These are phyloP conservation scores for Eriocheir sinensis DNA, from an alignment of 1,140 invertebrate species.

Conservation along the genomic window DNA sequence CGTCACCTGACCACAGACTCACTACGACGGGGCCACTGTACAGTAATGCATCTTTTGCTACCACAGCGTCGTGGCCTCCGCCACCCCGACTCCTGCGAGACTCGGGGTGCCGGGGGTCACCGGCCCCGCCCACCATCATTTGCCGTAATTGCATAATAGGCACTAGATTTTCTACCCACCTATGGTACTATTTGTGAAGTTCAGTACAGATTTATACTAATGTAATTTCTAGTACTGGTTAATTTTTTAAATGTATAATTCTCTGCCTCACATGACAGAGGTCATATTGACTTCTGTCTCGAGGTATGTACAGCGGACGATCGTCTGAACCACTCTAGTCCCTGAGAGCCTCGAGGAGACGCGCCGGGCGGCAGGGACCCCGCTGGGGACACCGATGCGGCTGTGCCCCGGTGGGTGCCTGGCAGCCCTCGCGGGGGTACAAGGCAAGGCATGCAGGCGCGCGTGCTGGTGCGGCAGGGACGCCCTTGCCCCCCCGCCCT, in stretches of 20 bases:
- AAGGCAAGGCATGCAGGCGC: slow-evolving; percentile 43
- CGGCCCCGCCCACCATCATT: slow-evolving; percentile 50
- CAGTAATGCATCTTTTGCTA: slow-evolving; percentile 68
- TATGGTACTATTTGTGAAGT: slow-evolving; percentile 72
- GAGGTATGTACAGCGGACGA: slow-evolving; percentile 68
- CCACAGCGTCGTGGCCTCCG: slow-evolving; percentile 54
- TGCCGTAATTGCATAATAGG: slow-evolving; percentile 70
- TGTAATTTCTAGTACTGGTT: slow-evolving; percentile 77
- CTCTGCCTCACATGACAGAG: slow-evolving; percentile 67
- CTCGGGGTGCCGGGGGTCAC: background rate
- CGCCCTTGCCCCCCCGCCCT: background rate
- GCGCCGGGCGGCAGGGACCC: background rate
- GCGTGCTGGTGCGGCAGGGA: slow-evolving; percentile 48
- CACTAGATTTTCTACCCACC: slow-evolving; percentile 76
- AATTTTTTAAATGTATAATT: slow-evolving; percentile 66
- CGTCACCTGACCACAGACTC: slow-evolving; percentile 71
- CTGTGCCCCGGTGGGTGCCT: slow-evolving; percentile 8
- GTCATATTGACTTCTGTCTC: slow-evolving; percentile 76
- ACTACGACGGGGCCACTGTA: slow-evolving; percentile 63
- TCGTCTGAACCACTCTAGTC: slow-evolving; percentile 29
- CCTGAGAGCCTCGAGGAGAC: slow-evolving; percentile 28
- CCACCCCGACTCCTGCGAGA: slow-evolving; percentile 25
- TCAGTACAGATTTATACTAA: slow-evolving; percentile 75
- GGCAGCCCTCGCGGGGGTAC: background rate
- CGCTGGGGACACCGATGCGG: background rate